phyloP scores from a whole-genome alignment of 2,888 invertebrate genomes.

The Euplagia quadripunctaria region DNA sequence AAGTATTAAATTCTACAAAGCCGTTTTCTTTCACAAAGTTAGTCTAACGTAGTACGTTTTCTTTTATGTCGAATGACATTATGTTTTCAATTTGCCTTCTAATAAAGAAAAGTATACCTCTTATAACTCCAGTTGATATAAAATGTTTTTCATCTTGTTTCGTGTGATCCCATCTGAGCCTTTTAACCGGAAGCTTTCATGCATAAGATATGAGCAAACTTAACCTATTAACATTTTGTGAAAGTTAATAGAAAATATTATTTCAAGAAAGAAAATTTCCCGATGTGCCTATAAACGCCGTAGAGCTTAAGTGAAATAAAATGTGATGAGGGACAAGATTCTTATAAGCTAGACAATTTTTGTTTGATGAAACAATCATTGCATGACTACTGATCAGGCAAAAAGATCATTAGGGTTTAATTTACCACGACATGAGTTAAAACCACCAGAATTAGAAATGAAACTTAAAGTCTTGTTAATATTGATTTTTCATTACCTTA shows the following conservation, averaged over 20 bases:
- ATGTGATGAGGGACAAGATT: neutral
- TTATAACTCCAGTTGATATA: conserved; percentile 6
- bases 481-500: too few species aligned
- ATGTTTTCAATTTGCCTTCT: conserved; percentile 4
- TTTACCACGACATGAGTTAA: too few species aligned
- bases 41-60: neutral
- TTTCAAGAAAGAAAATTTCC: conserved; percentile 29
- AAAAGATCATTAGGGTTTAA: too few species aligned
- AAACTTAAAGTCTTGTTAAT: too few species aligned
- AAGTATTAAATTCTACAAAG: neutral
- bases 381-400: neutral
- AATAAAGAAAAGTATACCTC: conserved; percentile 1
- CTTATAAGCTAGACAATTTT: neutral
- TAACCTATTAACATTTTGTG: conserved; percentile 52
- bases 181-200: conserved; percentile 58
- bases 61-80: neutral
- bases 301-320: conserved; percentile 14
- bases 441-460: too few species aligned
- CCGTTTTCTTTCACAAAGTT: neutral
- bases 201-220: conserved; percentile 67
- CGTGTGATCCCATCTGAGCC: conserved; percentile 54
- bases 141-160: conserved; percentile 25
- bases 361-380: neutral
- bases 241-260: conserved; percentile 45
- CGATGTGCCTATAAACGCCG: conserved; percentile 17